Percentiles rank a stretch among this genome's conserved stretches.
Evolutionary conservation across 1,140 invertebrate species (phyloP).

Genomic region (Pissodes strobi): DNA sequence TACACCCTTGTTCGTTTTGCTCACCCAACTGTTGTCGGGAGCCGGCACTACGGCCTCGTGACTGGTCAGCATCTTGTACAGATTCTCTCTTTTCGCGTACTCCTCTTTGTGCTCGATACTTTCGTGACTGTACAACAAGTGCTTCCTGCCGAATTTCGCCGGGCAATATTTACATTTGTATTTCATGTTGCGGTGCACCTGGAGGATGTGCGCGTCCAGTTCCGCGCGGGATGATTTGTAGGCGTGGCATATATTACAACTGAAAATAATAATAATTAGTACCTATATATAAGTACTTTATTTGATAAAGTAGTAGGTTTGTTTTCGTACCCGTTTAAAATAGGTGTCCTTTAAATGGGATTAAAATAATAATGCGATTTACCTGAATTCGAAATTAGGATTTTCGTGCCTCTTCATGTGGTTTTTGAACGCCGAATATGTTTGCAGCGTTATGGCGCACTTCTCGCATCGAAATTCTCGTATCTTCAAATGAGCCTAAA

Average conservation of each 20-base stretch:
- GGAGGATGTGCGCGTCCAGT: constrained; percentile 1
- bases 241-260: constrained; percentile 12
- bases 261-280: not conserved
- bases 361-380: not conserved
- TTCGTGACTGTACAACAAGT: constrained; percentile 4
- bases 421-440: not conserved
- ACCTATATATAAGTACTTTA: not conserved
- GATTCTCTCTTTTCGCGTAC: not conserved
- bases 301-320: not conserved
- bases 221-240: constrained; percentile 3
- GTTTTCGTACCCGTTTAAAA: no score
- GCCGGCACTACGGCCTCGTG: no score
- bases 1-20: no score
- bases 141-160: not conserved
- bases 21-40: no score
- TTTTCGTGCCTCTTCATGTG: constrained; percentile 3
- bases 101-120: not conserved
- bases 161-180: constrained; percentile 7
- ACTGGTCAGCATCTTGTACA: not conserved
- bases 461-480: no score
- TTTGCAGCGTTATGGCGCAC: no score
- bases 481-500: no score
- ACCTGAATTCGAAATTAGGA: not conserved
- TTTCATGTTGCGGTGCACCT: not conserved
- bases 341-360: no score